phyloP scores from a whole-genome alignment of 1,140 invertebrate genomes.

The Tetramorium simillimum region DNA sequence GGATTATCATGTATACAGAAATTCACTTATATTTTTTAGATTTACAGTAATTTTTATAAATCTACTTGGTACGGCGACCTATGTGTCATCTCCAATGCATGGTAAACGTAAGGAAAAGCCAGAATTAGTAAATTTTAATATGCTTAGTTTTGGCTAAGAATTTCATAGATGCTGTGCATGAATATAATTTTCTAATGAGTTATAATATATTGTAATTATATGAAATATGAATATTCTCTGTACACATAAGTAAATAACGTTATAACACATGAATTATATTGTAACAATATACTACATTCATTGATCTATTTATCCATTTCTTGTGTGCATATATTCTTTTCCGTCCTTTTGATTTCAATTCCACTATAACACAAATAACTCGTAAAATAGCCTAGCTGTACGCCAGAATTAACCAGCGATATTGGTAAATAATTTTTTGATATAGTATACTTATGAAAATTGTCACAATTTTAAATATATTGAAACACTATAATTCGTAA shows the following conservation, averaged over 20 bases:
- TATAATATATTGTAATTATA: conserved; percentile 83
- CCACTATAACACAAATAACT: neutral
- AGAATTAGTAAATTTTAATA: conserved; percentile 79
- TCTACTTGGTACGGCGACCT: conserved; percentile 82
- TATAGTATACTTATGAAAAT: conserved; percentile 44
- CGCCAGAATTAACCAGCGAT: neutral
- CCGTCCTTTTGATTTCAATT: neutral
- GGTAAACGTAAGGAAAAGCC: conserved; percentile 74
- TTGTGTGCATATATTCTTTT: neutral
- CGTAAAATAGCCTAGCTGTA: conserved; percentile 3
- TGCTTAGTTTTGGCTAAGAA: conserved; percentile 79
- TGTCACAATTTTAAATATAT: conserved; percentile 30
- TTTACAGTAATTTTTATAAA: conserved; percentile 84
- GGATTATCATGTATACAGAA: conserved; percentile 78
- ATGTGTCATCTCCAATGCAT: conserved; percentile 79
- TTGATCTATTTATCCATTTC: conserved; percentile 54
- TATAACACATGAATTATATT: conserved; percentile 81
- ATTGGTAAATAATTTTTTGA: neutral
- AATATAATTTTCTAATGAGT: conserved; percentile 82
- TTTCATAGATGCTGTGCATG: conserved; percentile 82
- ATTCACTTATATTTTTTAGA: conserved; percentile 85
- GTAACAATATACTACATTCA: conserved; percentile 75
- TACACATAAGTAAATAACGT: conserved; percentile 80
- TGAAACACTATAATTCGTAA: conserved; percentile 28
- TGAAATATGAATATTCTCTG: conserved; percentile 79